These are phyloP conservation scores for Falcunculus frontatus DNA, from an alignment of 2,113 vertebrate species.

Conservation along the genomic window DNA sequence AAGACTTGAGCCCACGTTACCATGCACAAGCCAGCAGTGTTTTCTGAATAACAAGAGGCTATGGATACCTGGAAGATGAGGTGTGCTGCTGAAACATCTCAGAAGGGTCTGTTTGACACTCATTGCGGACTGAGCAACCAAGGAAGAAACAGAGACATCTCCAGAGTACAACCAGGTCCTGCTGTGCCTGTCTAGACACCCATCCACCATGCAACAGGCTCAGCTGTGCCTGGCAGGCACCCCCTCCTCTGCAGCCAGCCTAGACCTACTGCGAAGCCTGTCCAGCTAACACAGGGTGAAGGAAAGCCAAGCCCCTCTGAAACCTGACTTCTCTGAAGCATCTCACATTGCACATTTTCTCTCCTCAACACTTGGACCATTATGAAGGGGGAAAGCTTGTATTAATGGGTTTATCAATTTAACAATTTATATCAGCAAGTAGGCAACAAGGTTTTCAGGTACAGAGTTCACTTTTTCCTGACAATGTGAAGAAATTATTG, in stretches of 20 bases:
- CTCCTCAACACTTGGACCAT: not conserved
- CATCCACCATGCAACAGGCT: not conserved
- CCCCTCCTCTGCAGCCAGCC: not conserved
- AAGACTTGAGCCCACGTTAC: not conserved
- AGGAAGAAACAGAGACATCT: not conserved
- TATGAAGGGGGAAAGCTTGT: not conserved
- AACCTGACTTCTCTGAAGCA: not conserved
- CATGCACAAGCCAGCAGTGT: not conserved
- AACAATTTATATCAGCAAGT: not conserved
- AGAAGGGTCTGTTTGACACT: not conserved
- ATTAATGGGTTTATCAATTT: not conserved
- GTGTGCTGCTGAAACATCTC: not conserved
- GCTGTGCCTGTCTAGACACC: not conserved
- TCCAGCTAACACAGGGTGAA: rapidly evolving
- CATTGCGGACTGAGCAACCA: not conserved
- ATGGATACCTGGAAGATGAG: not conserved
- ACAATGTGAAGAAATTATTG: not conserved
- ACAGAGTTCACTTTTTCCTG: not conserved
- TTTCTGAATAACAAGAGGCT: not conserved
- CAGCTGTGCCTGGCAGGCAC: no score
- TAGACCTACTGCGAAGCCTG: not conserved
- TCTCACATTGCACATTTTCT: not conserved
- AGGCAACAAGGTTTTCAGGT: not conserved
- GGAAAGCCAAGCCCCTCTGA: not conserved
- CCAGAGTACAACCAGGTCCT: not conserved